These are phyloP conservation scores for Acanthacorydalis orientalis DNA, from an alignment of 2,888 invertebrate species.

Conservation along the genomic window DNA sequence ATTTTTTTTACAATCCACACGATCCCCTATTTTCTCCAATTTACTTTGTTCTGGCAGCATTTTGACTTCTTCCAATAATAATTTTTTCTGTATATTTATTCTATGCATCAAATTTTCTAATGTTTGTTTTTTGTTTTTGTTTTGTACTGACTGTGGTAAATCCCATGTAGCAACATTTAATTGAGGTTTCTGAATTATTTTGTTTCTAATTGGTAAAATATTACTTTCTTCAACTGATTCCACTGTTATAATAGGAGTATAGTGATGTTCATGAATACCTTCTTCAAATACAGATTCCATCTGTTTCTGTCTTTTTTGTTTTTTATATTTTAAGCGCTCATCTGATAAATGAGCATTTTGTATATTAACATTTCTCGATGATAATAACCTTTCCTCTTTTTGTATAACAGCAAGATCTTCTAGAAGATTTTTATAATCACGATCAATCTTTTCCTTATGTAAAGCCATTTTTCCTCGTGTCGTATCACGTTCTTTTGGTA, in stretches of 20 bases:
- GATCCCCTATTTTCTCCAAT: conserved; percentile 8
- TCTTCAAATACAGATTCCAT: conserved; percentile 34
- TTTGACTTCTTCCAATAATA: conserved; percentile 21
- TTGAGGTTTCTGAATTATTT: conserved; percentile 7
- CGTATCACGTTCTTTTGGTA: too few species aligned
- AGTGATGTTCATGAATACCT: conserved; percentile 11
- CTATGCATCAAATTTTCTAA: conserved; percentile 21
- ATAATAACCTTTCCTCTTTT: conserved; percentile 22
- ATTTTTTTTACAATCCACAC: too few species aligned
- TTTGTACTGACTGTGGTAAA: not conserved
- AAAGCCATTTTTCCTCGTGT: conserved; percentile 29
- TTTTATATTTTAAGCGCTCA: conserved; percentile 25
- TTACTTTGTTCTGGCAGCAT: conserved; percentile 18
- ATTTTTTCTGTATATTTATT: conserved; percentile 22
- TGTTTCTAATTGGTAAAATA: conserved; percentile 10
- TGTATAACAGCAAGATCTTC: conserved; percentile 26
- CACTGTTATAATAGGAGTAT: conserved; percentile 1
- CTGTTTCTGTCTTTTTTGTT: conserved; percentile 27
- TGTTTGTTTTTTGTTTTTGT: conserved; percentile 5
- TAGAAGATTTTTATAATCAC: conserved; percentile 31
- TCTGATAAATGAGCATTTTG: conserved; percentile 26
- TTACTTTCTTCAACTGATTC: conserved; percentile 6
- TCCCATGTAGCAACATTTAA: conserved; percentile 13
- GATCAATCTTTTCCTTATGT: conserved; percentile 29
- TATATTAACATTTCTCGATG: conserved; percentile 14